Base-by-base conservation (phyloP, 64 coral and sea anemone genomes). In the Montipora foliosa region DNA sequence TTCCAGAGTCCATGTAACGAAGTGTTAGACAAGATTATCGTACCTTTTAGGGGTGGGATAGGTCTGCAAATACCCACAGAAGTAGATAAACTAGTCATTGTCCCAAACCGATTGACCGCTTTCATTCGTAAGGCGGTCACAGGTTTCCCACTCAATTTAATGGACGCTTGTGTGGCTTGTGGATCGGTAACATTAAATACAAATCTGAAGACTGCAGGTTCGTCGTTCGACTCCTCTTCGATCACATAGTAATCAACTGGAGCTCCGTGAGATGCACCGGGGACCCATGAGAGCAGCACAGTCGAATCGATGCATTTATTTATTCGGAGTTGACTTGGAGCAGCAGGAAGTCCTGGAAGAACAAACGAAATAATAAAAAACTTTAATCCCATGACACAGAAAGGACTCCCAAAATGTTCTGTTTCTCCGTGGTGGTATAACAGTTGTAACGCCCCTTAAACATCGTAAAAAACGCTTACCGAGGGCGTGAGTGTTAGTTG, bases 31-130 rank as follows among this genome's bases (percentile, higher is more conserved):
- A 19, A 13, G 12, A 11, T 19, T 50, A 11, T 78, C 66, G 48
- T 71, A 91, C 73, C 44, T 79, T 48, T 1, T 57, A 47, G 16
- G 44, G 89, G 85, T 24, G 44, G 29, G 7, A 5, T 49, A 0
- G 88, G 83, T 7, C 24, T 21, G 45, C 95, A 97, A 53, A 24
- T 45, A 16, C 51, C 77, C 6, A 76, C 75, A 24, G 51, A 6
- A 11, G 88, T 91, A 2, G 95, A 29, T 66, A 71, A 48, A 87
- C 95, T 97, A 50, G 92, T 81, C 48, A 92, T 94, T 10, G 67
- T 75, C 10, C 95, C 95, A 83, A 97, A 84, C 9, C 52, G 94
- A 58, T 97, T 97, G 6, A 97, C 88, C 5, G 95, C 82, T 70
- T 84, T 88, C 45, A 97, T 75, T 50, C 92, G 87, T 69, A 97